Conservation (phyloP, 2,888 invertebrate genomes). For the Oxytorus armatus region DNA sequence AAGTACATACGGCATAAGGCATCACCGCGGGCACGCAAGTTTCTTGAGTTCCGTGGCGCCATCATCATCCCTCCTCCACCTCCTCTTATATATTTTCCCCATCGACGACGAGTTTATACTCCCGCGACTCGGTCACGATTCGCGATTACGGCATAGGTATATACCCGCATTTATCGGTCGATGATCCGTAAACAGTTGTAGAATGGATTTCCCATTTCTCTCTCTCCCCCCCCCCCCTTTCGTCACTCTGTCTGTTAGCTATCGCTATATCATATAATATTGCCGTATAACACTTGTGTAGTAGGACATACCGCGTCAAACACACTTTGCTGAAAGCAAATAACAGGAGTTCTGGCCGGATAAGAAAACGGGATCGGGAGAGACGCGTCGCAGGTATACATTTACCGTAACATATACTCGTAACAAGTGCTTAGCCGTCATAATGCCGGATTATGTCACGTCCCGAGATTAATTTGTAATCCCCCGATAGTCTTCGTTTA, state of each 20-base stretch:
- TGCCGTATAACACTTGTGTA: not conserved
- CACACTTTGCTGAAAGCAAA: conserved; percentile 14
- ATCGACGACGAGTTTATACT: conserved; percentile 36
- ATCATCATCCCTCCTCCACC: conserved; percentile 10
- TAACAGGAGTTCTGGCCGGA: not conserved
- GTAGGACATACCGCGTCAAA: not conserved
- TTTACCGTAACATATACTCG: not conserved
- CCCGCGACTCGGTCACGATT: conserved; percentile 76
- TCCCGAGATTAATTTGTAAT: not conserved
- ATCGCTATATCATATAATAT: not conserved
- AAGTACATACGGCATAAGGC: conserved; percentile 53
- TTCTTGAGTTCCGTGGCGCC: conserved; percentile 54
- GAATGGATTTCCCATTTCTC: conserved; percentile 29
- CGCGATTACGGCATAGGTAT: conserved; percentile 70
- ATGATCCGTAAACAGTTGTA: conserved; percentile 69
- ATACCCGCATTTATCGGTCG: conserved; percentile 71
- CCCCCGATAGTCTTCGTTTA: not conserved
- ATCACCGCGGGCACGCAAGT: conserved; percentile 61
- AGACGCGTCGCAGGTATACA: conserved; percentile 21
- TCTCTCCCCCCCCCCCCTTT: not conserved
- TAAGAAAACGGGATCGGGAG: conserved; percentile 15
- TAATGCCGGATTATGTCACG: not conserved
- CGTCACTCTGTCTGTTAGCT: not conserved
- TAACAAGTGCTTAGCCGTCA: not conserved
- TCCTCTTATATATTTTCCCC: not conserved